These are phyloP conservation scores for Oasisia sp. DNA, from an alignment of 2,888 invertebrate species.

Conservation along the genomic window DNA sequence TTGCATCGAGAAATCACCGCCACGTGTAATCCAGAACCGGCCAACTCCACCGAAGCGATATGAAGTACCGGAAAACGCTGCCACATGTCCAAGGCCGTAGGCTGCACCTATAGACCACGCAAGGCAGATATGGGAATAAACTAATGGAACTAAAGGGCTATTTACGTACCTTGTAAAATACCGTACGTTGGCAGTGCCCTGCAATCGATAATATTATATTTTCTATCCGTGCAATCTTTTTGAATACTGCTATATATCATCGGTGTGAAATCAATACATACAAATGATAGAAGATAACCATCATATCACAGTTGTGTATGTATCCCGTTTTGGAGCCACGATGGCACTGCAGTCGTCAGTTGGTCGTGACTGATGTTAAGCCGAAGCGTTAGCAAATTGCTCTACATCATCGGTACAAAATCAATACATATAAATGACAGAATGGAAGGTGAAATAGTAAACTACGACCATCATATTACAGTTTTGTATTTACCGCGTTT, in stretches of 20 bases:
- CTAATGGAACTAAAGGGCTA: not conserved
- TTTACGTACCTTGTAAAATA: not conserved
- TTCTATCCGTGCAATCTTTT: not conserved
- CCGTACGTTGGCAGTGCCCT: not conserved
- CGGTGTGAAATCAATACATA: not conserved
- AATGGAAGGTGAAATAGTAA: not conserved
- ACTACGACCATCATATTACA: not conserved
- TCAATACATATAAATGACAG: not conserved
- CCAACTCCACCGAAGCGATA: slow-evolving; percentile 1
- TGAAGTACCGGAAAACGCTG: not conserved
- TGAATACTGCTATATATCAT: not conserved
- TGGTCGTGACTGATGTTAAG: not conserved
- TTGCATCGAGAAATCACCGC: not conserved
- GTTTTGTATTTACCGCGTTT: not conserved
- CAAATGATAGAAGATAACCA: not conserved
- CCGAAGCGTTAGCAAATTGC: not conserved
- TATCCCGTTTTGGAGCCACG: not conserved
- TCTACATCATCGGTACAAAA: not conserved
- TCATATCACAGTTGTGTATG: not conserved
- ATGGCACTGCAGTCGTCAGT: not conserved
- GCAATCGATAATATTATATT: not conserved
- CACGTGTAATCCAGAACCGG: not conserved
- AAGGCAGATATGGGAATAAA: not conserved
- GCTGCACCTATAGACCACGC: not conserved
- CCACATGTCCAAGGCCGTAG: slow-evolving; percentile 4